A percentile compares a stretch with the other conserved stretches of the same genome.
Conservation (phyloP, 2,113 vertebrate species). For the Mastomys natalensis region DNA sequence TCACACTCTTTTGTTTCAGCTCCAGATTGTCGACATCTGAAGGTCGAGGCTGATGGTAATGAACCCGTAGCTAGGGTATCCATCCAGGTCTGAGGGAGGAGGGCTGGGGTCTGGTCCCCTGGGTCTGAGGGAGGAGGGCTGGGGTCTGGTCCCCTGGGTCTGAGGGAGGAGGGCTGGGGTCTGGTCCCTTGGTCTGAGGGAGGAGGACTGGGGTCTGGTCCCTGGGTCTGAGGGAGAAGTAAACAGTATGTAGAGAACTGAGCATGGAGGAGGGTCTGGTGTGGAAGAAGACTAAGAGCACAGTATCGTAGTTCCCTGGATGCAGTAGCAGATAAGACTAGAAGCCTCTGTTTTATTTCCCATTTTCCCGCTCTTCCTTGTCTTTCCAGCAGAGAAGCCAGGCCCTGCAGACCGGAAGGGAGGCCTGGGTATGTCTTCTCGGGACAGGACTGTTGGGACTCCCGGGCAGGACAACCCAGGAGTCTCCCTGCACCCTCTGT, state of each 20-base stretch:
- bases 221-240: not conserved
- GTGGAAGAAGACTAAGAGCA: not conserved
- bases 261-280: not conserved
- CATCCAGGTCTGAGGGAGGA: not conserved
- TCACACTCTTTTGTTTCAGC: conserved; percentile 86
- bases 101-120: not conserved
- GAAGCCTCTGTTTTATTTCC: not conserved
- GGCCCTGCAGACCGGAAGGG: conserved; percentile 73
- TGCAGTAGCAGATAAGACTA: not conserved
- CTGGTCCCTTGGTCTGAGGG: not conserved
- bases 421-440: conserved; percentile 47
- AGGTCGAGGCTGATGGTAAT: conserved; percentile 92
- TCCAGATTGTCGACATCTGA: conserved; percentile 87
- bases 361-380: not conserved
- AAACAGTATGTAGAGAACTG: too few relatives aligned
- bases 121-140: not conserved
- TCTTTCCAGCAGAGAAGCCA: conserved; percentile 76
- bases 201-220: not conserved
- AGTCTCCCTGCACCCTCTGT: conserved; percentile 69
- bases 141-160: not conserved
- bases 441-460: conserved; percentile 35
- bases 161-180: not conserved
- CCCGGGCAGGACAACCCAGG: conserved; percentile 73
- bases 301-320: not conserved
- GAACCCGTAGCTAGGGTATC: conserved; percentile 45